A percentile compares a stretch with the other conserved stretches of the same genome.
Evolutionary conservation across 2,797 vertebrate genomes (phyloP).

Genomic region (Sebastes alutus): DNA sequence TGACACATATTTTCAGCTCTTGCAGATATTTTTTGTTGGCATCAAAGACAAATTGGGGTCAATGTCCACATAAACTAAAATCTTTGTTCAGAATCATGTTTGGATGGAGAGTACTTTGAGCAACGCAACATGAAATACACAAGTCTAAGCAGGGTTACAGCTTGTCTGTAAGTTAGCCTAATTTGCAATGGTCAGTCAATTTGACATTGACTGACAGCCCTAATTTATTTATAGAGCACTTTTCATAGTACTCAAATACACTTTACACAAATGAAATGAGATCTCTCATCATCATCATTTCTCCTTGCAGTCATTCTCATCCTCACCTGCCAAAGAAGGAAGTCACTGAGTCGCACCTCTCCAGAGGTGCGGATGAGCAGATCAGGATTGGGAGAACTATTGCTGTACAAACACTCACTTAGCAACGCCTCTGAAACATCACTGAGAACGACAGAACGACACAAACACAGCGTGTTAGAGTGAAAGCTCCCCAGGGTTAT

Average conservation of each 20-base stretch:
- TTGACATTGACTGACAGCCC: no score
- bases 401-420: conserved; percentile 94
- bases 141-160: no score
- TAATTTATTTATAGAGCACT: no score
- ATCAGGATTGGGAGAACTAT: conserved; percentile 93
- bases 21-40: no score
- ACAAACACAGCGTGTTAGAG: conserved; percentile 28
- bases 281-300: neutral
- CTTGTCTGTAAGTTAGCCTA: no score
- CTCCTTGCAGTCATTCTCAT: neutral
- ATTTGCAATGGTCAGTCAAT: no score
- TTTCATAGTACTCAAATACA: no score
- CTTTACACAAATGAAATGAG: neutral
- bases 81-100: neutral
- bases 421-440: conserved; percentile 93
- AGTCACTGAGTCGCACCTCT: conserved; percentile 97
- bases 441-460: conserved; percentile 72
- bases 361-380: conserved; percentile 97
- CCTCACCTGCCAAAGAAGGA: conserved; percentile 97
- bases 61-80: neutral
- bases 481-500: neutral
- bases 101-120: no score
- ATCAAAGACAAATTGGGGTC: no score
- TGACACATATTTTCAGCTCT: no score
- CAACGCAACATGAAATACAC: no score